These are phyloP conservation scores for Hucho hucho DNA, from an alignment of 2,113 vertebrate genomes.

Conservation along the genomic window DNA sequence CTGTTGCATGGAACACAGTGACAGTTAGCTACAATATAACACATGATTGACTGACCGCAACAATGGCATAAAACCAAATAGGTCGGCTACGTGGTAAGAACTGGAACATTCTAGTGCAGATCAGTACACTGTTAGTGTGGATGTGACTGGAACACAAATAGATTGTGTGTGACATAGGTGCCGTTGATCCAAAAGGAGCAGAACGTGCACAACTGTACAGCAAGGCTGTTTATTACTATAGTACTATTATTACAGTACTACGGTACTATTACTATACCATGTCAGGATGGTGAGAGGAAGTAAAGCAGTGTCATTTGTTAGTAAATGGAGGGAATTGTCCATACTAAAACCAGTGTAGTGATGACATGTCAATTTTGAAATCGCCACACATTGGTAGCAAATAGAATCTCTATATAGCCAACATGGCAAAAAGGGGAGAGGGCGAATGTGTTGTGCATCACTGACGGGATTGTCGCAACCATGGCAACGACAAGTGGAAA, in stretches of 20 bases:
- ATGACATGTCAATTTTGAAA: conserved; percentile 1
- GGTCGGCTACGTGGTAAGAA: not conserved
- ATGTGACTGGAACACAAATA: not conserved
- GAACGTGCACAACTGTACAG: not conserved
- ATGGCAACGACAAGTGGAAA: conserved; percentile 50
- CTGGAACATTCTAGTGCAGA: not conserved
- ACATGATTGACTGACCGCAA: not conserved
- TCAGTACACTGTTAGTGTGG: not conserved
- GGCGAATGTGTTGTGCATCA: conserved; percentile 37
- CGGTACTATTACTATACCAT: not conserved
- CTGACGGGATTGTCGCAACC: conserved; percentile 42
- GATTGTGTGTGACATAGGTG: not conserved
- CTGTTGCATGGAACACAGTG: conserved; percentile 17
- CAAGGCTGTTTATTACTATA: not conserved
- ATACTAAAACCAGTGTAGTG: not conserved
- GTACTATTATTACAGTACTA: too few relatives aligned
- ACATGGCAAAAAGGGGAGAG: conserved; percentile 14
- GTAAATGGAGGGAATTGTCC: conserved; percentile 1
- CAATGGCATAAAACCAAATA: not conserved
- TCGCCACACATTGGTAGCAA: conserved; percentile 26
- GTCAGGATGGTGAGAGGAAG: not conserved
- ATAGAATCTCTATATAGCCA: not conserved
- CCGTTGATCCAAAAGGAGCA: not conserved
- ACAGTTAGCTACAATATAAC: not conserved
- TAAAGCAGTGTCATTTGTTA: conserved; percentile 15